Conservation (phyloP, 2,113 vertebrate species). For the Chitala chitala region DNA sequence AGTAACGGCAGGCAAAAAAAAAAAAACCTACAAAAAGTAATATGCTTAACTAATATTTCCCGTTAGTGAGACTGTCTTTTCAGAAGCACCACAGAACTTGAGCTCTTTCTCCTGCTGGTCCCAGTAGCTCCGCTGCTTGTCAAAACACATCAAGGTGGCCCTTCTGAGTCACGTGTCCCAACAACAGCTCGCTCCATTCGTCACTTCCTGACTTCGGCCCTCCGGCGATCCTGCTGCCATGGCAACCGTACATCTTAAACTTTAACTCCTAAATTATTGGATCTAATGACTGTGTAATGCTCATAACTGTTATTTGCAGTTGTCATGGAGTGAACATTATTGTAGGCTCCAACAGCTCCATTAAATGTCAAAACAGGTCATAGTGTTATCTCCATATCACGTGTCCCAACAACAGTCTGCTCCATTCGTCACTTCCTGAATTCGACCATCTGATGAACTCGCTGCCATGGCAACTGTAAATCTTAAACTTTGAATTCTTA, state of each 20-base stretch:
- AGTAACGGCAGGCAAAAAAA: slow-evolving; percentile 9
- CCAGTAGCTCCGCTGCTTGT: slow-evolving; percentile 58
- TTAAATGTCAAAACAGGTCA: slow-evolving; percentile 73
- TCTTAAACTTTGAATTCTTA: neutral
- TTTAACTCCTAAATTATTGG: slow-evolving; percentile 3
- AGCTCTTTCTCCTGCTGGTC: slow-evolving; percentile 33
- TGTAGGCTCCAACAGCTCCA: slow-evolving; percentile 36
- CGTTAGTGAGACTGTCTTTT: neutral
- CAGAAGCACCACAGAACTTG: too few species aligned
- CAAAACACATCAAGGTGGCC: slow-evolving; percentile 65
- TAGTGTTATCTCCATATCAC: slow-evolving; percentile 55
- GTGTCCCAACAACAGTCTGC: slow-evolving; percentile 57
- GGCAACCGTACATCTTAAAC: slow-evolving; percentile 50
- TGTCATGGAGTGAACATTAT: slow-evolving; percentile 9
- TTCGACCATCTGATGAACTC: slow-evolving; percentile 42
- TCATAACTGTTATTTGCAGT: neutral
- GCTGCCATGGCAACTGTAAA: slow-evolving; percentile 62
- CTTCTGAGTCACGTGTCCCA: slow-evolving; percentile 60
- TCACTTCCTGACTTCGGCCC: slow-evolving; percentile 52
- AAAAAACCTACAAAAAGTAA: slow-evolving; percentile 21
- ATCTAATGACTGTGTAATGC: slow-evolving; percentile 21
- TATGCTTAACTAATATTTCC: slow-evolving; percentile 11
- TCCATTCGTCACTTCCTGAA: slow-evolving; percentile 51
- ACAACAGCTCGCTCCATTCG: slow-evolving; percentile 48
- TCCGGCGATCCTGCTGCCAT: slow-evolving; percentile 53